Conservation (phyloP, 2,797 vertebrate genomes). For the Anguilla anguilla region DNA sequence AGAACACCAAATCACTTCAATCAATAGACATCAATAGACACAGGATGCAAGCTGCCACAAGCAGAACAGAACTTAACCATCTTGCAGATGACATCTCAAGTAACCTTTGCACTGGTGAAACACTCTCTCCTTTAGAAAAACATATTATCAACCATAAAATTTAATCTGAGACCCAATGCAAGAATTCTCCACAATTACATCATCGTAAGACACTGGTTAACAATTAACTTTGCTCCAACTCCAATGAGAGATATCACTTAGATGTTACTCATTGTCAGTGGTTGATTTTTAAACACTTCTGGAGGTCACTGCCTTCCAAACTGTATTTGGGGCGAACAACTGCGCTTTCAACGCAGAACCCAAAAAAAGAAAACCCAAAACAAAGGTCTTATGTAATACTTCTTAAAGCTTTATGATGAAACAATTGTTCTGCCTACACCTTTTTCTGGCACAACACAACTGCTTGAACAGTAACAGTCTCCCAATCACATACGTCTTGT, state of each 20-base stretch:
- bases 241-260: background rate
- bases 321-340: background rate
- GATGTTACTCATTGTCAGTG: slow-evolving; percentile 2
- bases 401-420: background rate
- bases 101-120: slow-evolving; percentile 5
- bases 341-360: background rate
- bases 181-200: background rate
- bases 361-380: background rate
- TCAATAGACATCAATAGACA: background rate
- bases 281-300: background rate
- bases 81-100: background rate
- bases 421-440: background rate
- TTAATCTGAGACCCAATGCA: background rate
- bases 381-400: background rate
- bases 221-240: background rate
- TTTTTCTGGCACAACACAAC: background rate
- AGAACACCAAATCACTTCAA: background rate
- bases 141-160: background rate
- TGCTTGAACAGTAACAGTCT: background rate
- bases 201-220: background rate
- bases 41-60: background rate
- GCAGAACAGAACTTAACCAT: background rate
- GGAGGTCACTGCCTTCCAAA: background rate
- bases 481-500: background rate
- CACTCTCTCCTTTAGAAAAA: background rate